These are phyloP conservation scores for Myzus persicae DNA, from an alignment of 1,140 invertebrate species.

Conservation along the genomic window DNA sequence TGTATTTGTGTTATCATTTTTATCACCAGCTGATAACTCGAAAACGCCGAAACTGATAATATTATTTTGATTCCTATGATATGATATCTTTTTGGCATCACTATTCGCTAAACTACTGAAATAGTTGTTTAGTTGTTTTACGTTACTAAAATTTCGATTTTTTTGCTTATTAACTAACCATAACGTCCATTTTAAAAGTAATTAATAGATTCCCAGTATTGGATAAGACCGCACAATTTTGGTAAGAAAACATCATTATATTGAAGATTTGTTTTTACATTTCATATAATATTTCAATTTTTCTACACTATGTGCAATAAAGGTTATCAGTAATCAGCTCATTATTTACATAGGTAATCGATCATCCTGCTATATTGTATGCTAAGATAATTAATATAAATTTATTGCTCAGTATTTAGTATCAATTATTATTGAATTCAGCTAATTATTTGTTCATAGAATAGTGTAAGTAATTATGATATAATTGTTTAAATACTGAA, in stretches of 20 bases:
- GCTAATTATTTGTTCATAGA: not conserved
- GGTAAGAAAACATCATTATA: not conserved
- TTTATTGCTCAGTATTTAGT: not conserved
- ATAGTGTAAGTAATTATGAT: not conserved
- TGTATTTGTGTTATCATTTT: not conserved
- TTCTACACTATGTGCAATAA: not conserved
- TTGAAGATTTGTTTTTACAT: not conserved
- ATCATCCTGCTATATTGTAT: not conserved
- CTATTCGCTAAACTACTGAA: not conserved
- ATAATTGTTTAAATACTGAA: not conserved
- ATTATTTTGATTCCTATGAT: not conserved
- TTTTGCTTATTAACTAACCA: not conserved
- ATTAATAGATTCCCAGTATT: not conserved
- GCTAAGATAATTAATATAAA: not conserved
- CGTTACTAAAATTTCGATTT: not conserved
- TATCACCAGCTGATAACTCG: not conserved
- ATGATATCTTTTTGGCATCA: not conserved
- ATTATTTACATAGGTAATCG: not conserved
- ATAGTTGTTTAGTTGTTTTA: not conserved
- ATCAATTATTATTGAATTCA: not conserved
- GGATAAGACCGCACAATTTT: not conserved
- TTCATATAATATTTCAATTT: not conserved
- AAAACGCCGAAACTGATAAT: conserved; percentile 35
- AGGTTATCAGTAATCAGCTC: not conserved
- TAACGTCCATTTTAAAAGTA: not conserved